Evolutionary conservation across 2,113 vertebrate species (phyloP).

Genomic region (Bostrychus sinensis): DNA sequence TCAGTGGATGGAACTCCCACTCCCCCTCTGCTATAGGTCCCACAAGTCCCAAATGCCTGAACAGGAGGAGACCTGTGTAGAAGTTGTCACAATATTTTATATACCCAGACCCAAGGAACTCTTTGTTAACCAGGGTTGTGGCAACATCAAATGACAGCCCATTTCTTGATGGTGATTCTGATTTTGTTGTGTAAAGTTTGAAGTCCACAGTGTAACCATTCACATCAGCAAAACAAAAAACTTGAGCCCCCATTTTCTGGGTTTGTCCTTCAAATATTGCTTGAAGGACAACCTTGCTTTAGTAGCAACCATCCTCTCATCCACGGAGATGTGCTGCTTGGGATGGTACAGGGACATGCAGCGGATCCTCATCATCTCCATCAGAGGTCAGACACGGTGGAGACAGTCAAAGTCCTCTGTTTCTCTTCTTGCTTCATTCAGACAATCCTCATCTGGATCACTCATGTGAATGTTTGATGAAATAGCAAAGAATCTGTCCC

Average conservation of each 20-base stretch:
- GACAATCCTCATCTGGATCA: too few species aligned
- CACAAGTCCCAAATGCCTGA: not conserved
- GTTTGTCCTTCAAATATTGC: not conserved
- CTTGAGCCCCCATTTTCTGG: not conserved
- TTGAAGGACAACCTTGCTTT: not conserved
- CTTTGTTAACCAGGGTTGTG: too few species aligned
- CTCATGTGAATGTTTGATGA: too few species aligned
- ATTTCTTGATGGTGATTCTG: not conserved
- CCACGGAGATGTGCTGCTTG: not conserved
- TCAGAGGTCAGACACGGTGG: too few species aligned
- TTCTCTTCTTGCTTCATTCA: too few species aligned
- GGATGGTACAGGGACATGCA: not conserved
- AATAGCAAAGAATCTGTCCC: too few species aligned
- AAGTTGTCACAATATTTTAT: not conserved
- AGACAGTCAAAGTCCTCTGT: too few species aligned
- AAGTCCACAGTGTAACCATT: not conserved
- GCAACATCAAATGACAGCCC: not conserved
- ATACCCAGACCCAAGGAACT: not conserved
- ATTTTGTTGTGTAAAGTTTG: not conserved
- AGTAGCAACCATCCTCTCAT: constrained; percentile 3
- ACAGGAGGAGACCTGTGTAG: not conserved
- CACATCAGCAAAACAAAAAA: not conserved
- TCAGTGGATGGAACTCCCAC: not conserved
- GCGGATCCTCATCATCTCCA: too few species aligned
- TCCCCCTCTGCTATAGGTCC: not conserved